Evolutionary conservation across 1,140 invertebrate genomes (phyloP), one percentile per base, ranked within the genome.

Genomic region (Nylanderia fulva): DNA sequence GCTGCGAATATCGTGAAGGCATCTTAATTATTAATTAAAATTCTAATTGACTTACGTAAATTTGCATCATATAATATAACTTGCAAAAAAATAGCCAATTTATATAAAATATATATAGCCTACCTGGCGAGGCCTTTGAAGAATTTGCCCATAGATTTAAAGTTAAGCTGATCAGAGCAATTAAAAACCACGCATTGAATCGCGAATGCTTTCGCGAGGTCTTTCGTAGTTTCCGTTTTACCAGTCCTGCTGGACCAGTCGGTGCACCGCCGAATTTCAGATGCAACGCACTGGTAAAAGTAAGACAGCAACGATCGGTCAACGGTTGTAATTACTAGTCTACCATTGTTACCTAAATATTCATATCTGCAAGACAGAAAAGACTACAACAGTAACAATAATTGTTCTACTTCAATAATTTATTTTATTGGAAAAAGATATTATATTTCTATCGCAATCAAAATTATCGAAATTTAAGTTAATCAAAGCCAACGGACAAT

Each of bases 291-390:
- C 96, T 96, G 58, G 96, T 96, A 18, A 97, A 93, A 2, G 97
- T 97, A 42, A 97, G 94, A 92, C 97, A 97, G 91, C 96, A 97
- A 52, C 94, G 95, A 92, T 97, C 97, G 0, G 98, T 99, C 52
- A 98, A 93, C 0, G 97, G 97, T n/a, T 0, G 97, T 98, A 15
- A 98, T 98, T 8, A 97, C 97, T 11, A 98, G 94, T 76, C 97
- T 95, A 8, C 96, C 96, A 48, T 95, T 96, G 91, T 96, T 96
- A 5, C 96, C 96, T 3, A 97, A 93, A 90, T 97, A 97, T 89
- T 97, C 96, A 91, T 97, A 97, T 3, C 92, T 93, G 27, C 0
- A 36, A n/a, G 56, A 71, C 0, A n/a, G 33, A 42, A 42, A 45
- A 48, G 11, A 13, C 2, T 63, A 45, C 63, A 42, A 64, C 4